Conservation (phyloP, 2,113 vertebrate species). For the Bujurquina vittata region DNA sequence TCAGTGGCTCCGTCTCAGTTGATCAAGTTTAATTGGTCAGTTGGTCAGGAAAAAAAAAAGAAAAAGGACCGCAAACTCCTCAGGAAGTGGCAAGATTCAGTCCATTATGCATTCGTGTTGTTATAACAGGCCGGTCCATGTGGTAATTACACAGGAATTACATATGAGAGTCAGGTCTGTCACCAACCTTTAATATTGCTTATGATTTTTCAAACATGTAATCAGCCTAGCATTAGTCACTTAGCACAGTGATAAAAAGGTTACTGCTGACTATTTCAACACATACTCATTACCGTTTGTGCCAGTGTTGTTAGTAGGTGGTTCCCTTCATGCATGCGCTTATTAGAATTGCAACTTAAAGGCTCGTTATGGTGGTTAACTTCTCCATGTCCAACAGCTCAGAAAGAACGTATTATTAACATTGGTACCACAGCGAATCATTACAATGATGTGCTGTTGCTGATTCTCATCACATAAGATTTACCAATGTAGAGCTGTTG, state of each 20-base stretch:
- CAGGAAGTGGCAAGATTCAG: background rate
- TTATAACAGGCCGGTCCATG: background rate
- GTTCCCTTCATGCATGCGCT: background rate
- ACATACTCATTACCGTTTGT: background rate
- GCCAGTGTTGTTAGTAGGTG: background rate
- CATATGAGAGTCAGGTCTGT: background rate
- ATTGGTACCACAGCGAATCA: background rate
- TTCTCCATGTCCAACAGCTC: background rate
- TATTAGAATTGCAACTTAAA: background rate
- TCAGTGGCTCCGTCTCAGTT: too few species aligned
- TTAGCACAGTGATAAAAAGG: background rate
- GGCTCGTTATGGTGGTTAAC: background rate
- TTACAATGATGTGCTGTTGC: background rate
- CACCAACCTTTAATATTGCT: background rate
- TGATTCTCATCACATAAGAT: background rate
- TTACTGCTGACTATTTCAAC: background rate
- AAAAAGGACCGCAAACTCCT: background rate
- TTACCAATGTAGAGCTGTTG: background rate
- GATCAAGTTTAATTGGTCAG: background rate
- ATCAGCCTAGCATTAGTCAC: background rate
- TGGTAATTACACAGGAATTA: background rate
- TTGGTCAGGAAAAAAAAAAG: accelerated
- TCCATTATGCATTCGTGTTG: background rate
- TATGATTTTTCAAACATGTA: background rate
- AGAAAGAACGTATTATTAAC: background rate